Percentiles rank a stretch among this genome's conserved stretches.
Evolutionary conservation across 2,797 vertebrate genomes (phyloP).

Genomic region (Diglossa cyanea): DNA sequence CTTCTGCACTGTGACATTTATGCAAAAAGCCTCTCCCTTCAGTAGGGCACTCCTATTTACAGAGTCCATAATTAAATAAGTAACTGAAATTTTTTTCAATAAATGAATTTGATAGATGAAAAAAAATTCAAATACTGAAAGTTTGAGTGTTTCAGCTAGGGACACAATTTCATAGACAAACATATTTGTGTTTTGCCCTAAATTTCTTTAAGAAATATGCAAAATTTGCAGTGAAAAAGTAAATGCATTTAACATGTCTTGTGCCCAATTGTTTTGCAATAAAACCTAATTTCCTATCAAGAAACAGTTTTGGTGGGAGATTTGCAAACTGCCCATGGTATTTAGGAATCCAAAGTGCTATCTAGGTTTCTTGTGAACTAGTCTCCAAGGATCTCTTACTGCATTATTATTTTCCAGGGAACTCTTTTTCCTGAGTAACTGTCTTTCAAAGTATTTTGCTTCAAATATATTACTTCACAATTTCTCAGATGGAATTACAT

Average conservation of each 20-base stretch:
- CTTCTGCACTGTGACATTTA: not conserved
- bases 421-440: constrained; percentile 5
- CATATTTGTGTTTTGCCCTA: not conserved
- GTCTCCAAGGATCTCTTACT: constrained; percentile 3
- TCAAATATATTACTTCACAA: constrained; percentile 32
- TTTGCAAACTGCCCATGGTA: not conserved
- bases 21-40: not conserved
- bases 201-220: not conserved
- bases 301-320: not conserved
- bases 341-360: constrained; percentile 4
- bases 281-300: not conserved
- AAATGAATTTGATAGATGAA: not conserved
- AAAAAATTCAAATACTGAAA: not conserved
- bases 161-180: not conserved
- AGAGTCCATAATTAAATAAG: not conserved
- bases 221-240: not conserved
- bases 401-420: constrained; percentile 35
- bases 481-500: constrained; percentile 42
- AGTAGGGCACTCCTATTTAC: not conserved
- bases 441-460: constrained; percentile 48
- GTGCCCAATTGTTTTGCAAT: not conserved
- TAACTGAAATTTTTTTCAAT: not conserved
- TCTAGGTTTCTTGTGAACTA: not conserved
- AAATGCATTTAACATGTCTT: not conserved
- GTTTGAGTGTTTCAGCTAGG: not conserved